Conservation (phyloP, 2,113 vertebrate species). For the Vidua macroura region DNA sequence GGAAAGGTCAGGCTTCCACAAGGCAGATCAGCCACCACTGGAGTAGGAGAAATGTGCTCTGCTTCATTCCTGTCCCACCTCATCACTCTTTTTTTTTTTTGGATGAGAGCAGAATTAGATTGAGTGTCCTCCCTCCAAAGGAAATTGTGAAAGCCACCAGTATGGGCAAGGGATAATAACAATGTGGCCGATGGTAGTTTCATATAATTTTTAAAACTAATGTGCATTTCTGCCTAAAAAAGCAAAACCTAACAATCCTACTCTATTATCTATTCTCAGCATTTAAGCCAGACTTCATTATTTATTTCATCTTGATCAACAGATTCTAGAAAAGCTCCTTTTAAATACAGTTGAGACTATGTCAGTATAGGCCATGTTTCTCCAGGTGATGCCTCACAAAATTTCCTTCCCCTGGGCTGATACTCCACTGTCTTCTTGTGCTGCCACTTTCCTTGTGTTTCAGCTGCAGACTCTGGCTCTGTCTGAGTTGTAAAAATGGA, state of each 20-base stretch:
- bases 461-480: background rate
- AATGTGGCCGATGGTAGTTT: background rate
- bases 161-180: background rate
- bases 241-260: background rate
- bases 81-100: background rate
- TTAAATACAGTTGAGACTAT: background rate
- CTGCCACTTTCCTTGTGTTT: background rate
- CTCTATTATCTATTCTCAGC: background rate
- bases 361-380: background rate
- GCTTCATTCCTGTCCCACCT: background rate
- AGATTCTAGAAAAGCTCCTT: background rate
- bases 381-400: background rate
- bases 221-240: background rate
- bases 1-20: background rate
- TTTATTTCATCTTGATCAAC: background rate
- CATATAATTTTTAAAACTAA: background rate
- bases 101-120: background rate
- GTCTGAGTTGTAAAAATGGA: background rate
- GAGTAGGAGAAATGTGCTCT: background rate
- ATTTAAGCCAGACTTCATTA: background rate
- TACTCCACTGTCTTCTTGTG: background rate
- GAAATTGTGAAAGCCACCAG: background rate
- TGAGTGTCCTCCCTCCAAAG: background rate
- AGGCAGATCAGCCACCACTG: background rate
- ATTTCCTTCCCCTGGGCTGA: background rate